Conservation (phyloP, 2,888 invertebrate genomes). For the Drosophila anomelani region DNA sequence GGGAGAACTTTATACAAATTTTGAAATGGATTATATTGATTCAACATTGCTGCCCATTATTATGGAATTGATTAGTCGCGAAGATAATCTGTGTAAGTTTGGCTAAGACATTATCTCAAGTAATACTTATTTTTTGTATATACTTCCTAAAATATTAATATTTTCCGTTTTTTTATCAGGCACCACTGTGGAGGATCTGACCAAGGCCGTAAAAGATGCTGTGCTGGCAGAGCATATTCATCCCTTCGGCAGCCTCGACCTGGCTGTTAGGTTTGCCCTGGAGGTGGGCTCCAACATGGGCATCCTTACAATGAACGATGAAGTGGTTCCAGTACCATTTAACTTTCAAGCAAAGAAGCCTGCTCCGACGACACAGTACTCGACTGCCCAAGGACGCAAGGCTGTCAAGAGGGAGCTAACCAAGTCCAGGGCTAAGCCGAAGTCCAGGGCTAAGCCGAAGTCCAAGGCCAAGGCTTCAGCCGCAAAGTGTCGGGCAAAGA, state of each 20-base stretch:
- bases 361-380: background rate
- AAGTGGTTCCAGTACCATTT: constrained; percentile 11
- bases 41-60: constrained; percentile 52
- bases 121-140: background rate
- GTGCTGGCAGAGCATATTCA: constrained; percentile 31
- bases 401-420: background rate
- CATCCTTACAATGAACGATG: constrained; percentile 31
- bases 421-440: background rate
- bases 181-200: constrained; percentile 21
- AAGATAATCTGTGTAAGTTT: constrained; percentile 38
- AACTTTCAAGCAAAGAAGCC: background rate
- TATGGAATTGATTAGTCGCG: constrained; percentile 56
- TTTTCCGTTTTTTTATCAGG: constrained; percentile 13
- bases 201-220: constrained; percentile 15
- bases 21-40: constrained; percentile 35
- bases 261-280: constrained; percentile 50
- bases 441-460: background rate
- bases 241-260: constrained; percentile 26
- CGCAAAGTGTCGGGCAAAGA: background rate
- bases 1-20: constrained; percentile 21
- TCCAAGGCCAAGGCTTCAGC: background rate
- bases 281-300: constrained; percentile 58
- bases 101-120: background rate
- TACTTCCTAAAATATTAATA: background rate
- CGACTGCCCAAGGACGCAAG: background rate